Base-by-base conservation (phyloP, 2,113 vertebrate genomes). In the Hyaena hyaena region DNA sequence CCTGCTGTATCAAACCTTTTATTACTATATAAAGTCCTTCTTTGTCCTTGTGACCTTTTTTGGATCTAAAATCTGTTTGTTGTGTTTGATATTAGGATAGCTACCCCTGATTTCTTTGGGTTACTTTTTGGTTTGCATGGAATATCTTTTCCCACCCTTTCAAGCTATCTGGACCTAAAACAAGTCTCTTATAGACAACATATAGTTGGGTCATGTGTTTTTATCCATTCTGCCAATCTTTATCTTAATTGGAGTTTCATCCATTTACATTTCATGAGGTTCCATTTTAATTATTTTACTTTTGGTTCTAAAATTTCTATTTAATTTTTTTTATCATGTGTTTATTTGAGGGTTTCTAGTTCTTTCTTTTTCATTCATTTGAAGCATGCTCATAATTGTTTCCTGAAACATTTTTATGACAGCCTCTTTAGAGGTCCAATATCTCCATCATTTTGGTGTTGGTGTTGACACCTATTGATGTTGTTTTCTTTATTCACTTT, bases 281-380 rank as follows among this genome's bases (percentile, higher is more conserved):
- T 90, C 35, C 8, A 55, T 92, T 92, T 73, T 50, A 92, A 23
- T 71, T 73, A 63, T 80, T 96, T 88, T 53, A 85, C 58, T 90
- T 95, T 76, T 3, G 45, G 11, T 45, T 50, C n/a, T 50, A 58
- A 94, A 71, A 71, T 83, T 88, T 87, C n/a, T 23, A 23, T 82
- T 91, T 71, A 48, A 58, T 48, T 83, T 33, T 84, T 63, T 71
- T 31, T 39, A 26, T 33, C 4, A 74, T 88, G 53, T 73, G 58
- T 82, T 83, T 83, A 35, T 74, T 53, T 82, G 26, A 31, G 4
- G 48, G 1, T 28, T 35, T 83, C 35, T 66, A 33, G 81, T 84
- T 61, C 82, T 35, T 55, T 87, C 55, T 23, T 17, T 74, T 39
- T 16, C 15, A 31, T 83, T 90, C 63, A 11, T 80, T 80, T 86